Evolutionary conservation across 2,797 vertebrate genomes (phyloP).

Genomic region (Clarias pachynema): DNA sequence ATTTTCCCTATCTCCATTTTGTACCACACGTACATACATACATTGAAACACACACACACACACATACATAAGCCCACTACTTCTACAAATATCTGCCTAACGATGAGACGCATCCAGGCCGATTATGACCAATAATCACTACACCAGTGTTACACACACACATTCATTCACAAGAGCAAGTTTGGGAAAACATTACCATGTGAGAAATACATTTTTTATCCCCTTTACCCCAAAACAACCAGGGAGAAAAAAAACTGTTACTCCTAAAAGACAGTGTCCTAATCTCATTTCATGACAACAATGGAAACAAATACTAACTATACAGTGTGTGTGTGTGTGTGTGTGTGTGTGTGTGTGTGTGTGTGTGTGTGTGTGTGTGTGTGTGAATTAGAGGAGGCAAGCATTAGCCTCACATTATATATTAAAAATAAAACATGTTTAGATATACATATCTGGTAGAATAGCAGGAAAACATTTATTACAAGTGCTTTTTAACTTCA

Average conservation of each 20-base stretch:
- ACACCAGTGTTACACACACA: not conserved
- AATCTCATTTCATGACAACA: not conserved
- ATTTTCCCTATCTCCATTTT: too few species aligned
- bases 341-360: too few species aligned
- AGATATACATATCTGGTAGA: not conserved
- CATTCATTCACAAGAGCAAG: not conserved
- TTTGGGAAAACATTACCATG: not conserved
- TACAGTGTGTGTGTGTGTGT: not conserved
- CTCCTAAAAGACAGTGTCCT: too few species aligned
- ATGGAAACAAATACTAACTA: not conserved
- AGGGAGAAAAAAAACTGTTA: not conserved
- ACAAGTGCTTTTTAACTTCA: conserved; percentile 7
- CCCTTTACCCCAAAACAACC: not conserved
- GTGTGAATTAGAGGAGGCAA: not conserved
- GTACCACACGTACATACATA: not conserved
- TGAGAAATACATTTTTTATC: not conserved
- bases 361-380: not conserved
- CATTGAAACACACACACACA: conserved; percentile 1
- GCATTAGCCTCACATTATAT: not conserved
- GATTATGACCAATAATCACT: not conserved
- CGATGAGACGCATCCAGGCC: not conserved
- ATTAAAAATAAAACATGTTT: not conserved
- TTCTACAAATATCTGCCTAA: conserved; percentile 30
- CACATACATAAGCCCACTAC: not conserved
- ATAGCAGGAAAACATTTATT: conserved; percentile 18